phyloP scores from a whole-genome alignment of 2,888 invertebrate genomes.

The Hypsopygia costalis region DNA sequence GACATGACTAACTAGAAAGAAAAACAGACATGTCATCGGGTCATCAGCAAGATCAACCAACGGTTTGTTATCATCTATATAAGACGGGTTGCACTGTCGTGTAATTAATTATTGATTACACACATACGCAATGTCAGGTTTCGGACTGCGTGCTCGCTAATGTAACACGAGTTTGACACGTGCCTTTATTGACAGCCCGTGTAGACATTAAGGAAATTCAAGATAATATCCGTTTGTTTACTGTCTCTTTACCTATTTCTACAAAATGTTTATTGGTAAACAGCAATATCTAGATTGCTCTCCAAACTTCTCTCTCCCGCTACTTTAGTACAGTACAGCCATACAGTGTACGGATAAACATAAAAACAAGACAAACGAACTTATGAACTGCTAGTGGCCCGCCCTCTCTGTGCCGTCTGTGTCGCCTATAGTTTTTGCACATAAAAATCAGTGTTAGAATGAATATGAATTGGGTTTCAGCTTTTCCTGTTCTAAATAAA shows the following conservation, averaged over 20 bases:
- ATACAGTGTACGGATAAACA: too few relatives aligned
- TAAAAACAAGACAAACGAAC: too few relatives aligned
- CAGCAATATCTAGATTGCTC: background rate
- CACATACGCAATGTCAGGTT: slow-evolving; percentile 12
- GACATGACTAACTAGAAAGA: background rate
- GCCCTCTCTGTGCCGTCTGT: too few relatives aligned
- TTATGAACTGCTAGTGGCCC: too few relatives aligned
- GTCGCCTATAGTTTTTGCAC: too few relatives aligned
- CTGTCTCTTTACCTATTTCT: background rate
- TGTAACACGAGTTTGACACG: slow-evolving; percentile 5
- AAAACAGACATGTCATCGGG: background rate
- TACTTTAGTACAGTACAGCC: slow-evolving; percentile 17
- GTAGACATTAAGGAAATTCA: background rate
- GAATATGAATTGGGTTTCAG: too few relatives aligned
- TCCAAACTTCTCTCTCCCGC: background rate
- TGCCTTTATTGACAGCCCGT: too few relatives aligned
- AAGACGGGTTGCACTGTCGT: background rate
- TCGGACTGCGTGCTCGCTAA: slow-evolving; percentile 1
- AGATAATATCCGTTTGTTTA: too few relatives aligned
- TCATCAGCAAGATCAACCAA: background rate
- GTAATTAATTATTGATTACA: too few relatives aligned
- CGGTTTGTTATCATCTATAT: slow-evolving; percentile 6
- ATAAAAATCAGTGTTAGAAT: too few relatives aligned
- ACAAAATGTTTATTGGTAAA: background rate
- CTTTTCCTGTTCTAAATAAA: too few relatives aligned